Base-by-base conservation (phyloP, 1,140 invertebrate species). In the Drosophila triauraria region DNA sequence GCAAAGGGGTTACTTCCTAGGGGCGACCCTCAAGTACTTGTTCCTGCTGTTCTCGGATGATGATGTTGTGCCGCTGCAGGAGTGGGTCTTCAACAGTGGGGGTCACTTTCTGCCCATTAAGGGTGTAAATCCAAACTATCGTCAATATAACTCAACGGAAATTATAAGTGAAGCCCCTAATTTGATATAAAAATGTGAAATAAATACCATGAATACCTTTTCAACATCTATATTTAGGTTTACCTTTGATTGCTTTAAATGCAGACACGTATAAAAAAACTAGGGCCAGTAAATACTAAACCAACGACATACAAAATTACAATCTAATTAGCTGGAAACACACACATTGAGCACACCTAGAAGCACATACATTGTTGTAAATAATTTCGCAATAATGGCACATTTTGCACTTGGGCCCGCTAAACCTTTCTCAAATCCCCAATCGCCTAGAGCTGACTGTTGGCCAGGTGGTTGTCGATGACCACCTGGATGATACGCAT, bases 51-150 rank as follows among this genome's bases (percentile, higher is more conserved):
- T 99, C 94, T 97, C 98, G 44, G 98, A 99, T 61, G 98, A 99
- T 93, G 95, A 95, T 67, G 94, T 99, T 30, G 94, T 99, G 61
- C 96, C 97, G 1, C 94, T 99, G 25, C 96, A 99, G 92, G 95
- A 99, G 82, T 99, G 98, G 98, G 98, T 99, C 6, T 98, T 99
- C 93, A 99, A 99, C 92, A 99, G 98, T 1, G 98, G 99, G 93
- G 99, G 98, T 8, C 98, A 99, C 94, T 97, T 98, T 8, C 94
- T 99, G 50, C 98, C 98, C 13, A 96, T 99, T 63, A 96, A 95
- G 92, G 95, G 95, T 12, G 94, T 94, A n/a, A 98, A 97, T 32
- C 13, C 30, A 1, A 43, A 43, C 4, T 77, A 77, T 48, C 72
- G 74, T 8, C 1, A 15, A 43, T 30, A 42, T 54, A 42, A 48